Evolutionary conservation across 2,797 vertebrate species (phyloP).

Genomic region (Erethizon dorsatum): DNA sequence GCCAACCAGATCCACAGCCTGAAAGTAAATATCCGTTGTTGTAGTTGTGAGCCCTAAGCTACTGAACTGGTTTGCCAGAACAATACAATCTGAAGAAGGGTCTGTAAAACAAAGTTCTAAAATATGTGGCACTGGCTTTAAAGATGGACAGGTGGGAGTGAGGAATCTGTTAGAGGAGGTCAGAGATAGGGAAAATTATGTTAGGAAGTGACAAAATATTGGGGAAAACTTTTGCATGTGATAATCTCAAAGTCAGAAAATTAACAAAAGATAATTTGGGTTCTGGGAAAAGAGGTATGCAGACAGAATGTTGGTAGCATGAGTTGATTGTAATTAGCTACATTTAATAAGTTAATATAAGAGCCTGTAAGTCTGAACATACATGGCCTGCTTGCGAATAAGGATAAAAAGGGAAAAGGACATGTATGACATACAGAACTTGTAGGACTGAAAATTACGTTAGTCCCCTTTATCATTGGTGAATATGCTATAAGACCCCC

Average conservation of each 20-base stretch:
- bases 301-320: not conserved
- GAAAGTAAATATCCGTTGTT: not conserved
- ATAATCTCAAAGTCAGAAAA: not conserved
- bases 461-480: not conserved
- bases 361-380: not conserved
- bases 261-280: not conserved
- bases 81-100: not conserved
- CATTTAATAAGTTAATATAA: not conserved
- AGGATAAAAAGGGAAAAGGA: not conserved
- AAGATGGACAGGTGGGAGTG: not conserved
- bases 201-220: constrained; percentile 20
- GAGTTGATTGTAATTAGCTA: not conserved
- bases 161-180: not conserved
- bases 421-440: not conserved
- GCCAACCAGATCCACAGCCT: not conserved
- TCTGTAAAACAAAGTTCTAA: not conserved
- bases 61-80: not conserved
- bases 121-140: not conserved
- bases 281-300: not conserved
- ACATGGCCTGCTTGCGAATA: not conserved
- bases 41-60: not conserved
- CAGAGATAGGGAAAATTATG: not conserved
- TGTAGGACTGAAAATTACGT: not conserved
- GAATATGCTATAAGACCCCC: not conserved
- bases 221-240: not conserved